These are phyloP conservation scores for Agapostemon virescens DNA, from an alignment of 2,888 invertebrate species.

Conservation along the genomic window DNA sequence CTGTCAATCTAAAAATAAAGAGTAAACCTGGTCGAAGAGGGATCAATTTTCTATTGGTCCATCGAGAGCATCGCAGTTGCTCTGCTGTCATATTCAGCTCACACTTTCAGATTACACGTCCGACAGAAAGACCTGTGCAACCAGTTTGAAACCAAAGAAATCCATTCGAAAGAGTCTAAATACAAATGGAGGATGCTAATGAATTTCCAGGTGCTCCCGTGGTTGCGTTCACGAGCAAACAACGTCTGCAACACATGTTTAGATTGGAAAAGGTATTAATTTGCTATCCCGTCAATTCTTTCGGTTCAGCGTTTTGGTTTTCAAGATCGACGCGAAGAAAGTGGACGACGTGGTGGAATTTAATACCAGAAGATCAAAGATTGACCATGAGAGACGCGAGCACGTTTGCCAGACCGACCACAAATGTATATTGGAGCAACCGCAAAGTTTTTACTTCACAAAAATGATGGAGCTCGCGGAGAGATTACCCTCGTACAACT, in stretches of 20 bases:
- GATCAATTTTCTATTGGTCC: not conserved
- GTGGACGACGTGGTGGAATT: constrained; percentile 21
- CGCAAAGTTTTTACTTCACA: constrained; percentile 59
- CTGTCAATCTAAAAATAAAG: too few species aligned
- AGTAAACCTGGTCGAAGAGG: not conserved
- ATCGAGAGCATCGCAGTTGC: not conserved
- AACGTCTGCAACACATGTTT: not conserved
- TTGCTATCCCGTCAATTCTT: not conserved
- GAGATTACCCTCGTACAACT: constrained; percentile 63
- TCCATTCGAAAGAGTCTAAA: not conserved
- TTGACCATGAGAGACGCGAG: constrained; percentile 7
- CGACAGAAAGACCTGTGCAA: not conserved
- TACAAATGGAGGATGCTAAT: constrained; percentile 16
- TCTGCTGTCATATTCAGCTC: not conserved
- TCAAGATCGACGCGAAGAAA: constrained; percentile 12
- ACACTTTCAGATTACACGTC: not conserved
- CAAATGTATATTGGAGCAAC: constrained; percentile 52
- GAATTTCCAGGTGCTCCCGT: constrained; percentile 37
- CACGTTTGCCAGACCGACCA: constrained; percentile 5
- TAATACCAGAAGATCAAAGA: constrained; percentile 19
- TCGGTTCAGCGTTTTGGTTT: not conserved
- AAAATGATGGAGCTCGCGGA: constrained; percentile 71
- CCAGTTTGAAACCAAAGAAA: not conserved
- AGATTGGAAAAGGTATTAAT: constrained; percentile 30
- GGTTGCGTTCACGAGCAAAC: not conserved